Evolutionary conservation across 2,113 vertebrate genomes (phyloP).

Genomic region (Leucoraja erinaceus): DNA sequence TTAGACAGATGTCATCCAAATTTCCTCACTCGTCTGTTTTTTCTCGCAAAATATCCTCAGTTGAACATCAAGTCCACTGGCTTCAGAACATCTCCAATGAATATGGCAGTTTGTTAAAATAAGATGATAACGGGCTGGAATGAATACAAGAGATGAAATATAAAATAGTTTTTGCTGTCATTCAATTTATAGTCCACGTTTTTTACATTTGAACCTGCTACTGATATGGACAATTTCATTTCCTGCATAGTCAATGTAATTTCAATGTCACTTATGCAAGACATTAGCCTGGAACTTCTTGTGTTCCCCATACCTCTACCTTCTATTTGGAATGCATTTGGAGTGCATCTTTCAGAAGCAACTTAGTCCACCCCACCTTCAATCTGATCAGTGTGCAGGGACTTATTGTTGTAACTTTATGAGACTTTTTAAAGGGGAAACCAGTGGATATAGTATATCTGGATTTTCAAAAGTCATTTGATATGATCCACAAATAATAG

Average conservation of each 20-base stretch:
- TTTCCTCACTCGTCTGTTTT: background rate
- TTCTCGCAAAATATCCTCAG: background rate
- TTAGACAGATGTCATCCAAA: background rate
- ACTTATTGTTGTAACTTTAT: too few species aligned
- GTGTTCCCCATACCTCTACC: too few species aligned
- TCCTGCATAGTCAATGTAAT: background rate
- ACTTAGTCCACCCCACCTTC: too few species aligned
- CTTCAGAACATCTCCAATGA: background rate
- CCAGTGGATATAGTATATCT: too few species aligned
- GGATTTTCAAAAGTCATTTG: too few species aligned
- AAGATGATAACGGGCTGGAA: constrained; percentile 14
- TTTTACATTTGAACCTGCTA: background rate
- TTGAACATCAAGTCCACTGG: background rate
- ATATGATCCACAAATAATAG: too few species aligned
- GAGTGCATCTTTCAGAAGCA: too few species aligned
- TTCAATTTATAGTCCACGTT: constrained; percentile 3
- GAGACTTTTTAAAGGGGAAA: too few species aligned
- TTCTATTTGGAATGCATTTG: too few species aligned
- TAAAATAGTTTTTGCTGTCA: background rate
- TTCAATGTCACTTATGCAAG: background rate
- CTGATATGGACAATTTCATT: background rate
- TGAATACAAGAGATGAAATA: background rate
- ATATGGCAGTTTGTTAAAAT: background rate
- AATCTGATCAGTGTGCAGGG: too few species aligned
- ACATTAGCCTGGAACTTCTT: background rate